Evolutionary conservation across 2,888 invertebrate genomes (phyloP).

Genomic region (Agapostemon virescens): DNA sequence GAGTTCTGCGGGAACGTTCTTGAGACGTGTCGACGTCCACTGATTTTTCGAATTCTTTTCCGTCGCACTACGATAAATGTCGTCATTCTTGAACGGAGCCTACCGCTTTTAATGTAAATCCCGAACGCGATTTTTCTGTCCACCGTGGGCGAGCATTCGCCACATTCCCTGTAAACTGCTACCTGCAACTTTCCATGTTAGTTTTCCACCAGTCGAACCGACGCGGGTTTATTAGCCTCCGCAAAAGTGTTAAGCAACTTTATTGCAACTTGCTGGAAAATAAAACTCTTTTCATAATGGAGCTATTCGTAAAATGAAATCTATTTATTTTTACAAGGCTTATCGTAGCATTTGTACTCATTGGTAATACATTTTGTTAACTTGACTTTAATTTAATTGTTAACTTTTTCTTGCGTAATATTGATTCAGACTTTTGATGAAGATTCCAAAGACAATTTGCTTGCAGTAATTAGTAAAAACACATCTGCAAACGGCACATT

Average conservation of each 20-base stretch:
- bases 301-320: not conserved
- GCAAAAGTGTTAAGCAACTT: not conserved
- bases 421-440: not conserved
- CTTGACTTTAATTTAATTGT: not conserved
- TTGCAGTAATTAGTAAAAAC: not conserved
- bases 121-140: conserved; percentile 42
- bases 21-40: conserved; percentile 44
- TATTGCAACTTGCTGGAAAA: not conserved
- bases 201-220: not conserved
- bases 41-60: conserved; percentile 54
- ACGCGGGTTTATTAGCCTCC: not conserved
- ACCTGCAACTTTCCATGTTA: not conserved
- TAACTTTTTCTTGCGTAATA: not conserved
- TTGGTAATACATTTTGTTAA: not conserved
- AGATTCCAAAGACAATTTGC: not conserved
- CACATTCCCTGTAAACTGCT: conserved; percentile 1
- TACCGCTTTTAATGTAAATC: conserved; percentile 42
- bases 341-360: not conserved
- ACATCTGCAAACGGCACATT: no score
- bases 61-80: conserved; percentile 29
- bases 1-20: conserved; percentile 46
- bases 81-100: conserved; percentile 29
- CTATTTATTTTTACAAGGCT: not conserved
- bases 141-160: conserved; percentile 22
- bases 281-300: not conserved